Base-by-base conservation (phyloP, 2,113 vertebrate genomes). In the Nothobranchius furzeri region DNA sequence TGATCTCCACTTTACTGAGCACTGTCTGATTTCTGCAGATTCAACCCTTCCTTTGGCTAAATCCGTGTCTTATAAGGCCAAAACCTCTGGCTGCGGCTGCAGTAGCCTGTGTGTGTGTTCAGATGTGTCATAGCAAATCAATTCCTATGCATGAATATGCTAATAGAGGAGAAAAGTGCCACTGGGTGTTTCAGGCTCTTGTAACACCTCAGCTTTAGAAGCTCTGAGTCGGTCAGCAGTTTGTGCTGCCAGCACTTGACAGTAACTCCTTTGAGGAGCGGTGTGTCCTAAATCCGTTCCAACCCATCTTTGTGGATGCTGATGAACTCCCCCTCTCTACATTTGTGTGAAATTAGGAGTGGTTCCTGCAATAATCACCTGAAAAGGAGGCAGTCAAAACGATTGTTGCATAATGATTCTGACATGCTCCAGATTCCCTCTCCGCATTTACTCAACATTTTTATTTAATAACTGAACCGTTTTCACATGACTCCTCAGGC, bases 141-240 rank as follows among this genome's bases (percentile, higher is more conserved):
- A 25, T 77, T 78, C 68, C 65, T 58, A 25, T 20, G 20, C 79
- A 84, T 80, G 68, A 87, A 87, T 84, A 87, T 87, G 84, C 58
- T 75, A 85, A 86, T 81, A 15, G 14, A 56, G 51, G 61, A 67
- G 57, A 12, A 68, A 25, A 57, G 53, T 45, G 79, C 83, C 81
- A 76, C 52, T 52, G 82, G 85, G 76, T 79, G 68, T 75, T 85
- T 83, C 72, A 37, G 63, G 72, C 66, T 61, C 52, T 75, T 71
- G 49, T 79, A 77, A 79, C 75, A 81, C 76, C 75, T 81, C 79
- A 64, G 76, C 67, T 76, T 66, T 64, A 48, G 66, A 9, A 73
- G 51, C 64, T 49, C 43, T 53, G 53, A 76, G 64, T 82, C 70
- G 53, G 71, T 83, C 85, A 87, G 81, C 72, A 78, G 73, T 80